Conservation (phyloP, 1,140 invertebrate species). For the Drosophila grimshawi region DNA sequence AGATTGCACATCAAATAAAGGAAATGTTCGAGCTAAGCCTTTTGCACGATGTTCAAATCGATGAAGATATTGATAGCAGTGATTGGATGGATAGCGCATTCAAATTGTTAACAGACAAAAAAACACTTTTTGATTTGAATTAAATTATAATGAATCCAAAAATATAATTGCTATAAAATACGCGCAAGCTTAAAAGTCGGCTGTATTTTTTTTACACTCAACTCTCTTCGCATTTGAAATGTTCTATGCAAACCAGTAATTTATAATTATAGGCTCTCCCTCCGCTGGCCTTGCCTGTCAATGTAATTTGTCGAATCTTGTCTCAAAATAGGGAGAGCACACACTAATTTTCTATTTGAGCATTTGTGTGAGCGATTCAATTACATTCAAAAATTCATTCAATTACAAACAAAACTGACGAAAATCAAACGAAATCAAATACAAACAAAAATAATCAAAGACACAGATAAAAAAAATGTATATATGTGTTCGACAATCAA, state of each 20-base stretch:
- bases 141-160: not conserved
- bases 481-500: not conserved
- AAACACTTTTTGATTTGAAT: not conserved
- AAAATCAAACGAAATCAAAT: conserved; percentile 2
- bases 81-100: conserved; percentile 14
- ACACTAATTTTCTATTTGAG: too few relatives aligned
- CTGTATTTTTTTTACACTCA: too few relatives aligned
- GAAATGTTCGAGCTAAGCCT: conserved; percentile 68
- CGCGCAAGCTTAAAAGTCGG: too few relatives aligned
- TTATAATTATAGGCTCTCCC: too few relatives aligned
- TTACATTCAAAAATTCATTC: not conserved
- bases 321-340: too few relatives aligned
- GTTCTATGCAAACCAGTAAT: too few relatives aligned
- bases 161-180: too few relatives aligned
- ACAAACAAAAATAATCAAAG: not conserved
- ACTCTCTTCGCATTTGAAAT: too few relatives aligned
- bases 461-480: not conserved
- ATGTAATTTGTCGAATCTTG: too few relatives aligned
- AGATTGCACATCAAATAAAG: conserved; percentile 67
- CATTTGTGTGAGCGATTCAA: too few relatives aligned
- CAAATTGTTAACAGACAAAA: not conserved
- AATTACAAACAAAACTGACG: too few relatives aligned
- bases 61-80: conserved; percentile 50
- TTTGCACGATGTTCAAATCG: conserved; percentile 54
- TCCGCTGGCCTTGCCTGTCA: too few relatives aligned